A percentile compares a stretch with the other conserved stretches of the same genome.
These are phyloP conservation scores for Chroicocephalus ridibundus DNA, from an alignment of 2,113 vertebrate genomes.

Conservation along the genomic window DNA sequence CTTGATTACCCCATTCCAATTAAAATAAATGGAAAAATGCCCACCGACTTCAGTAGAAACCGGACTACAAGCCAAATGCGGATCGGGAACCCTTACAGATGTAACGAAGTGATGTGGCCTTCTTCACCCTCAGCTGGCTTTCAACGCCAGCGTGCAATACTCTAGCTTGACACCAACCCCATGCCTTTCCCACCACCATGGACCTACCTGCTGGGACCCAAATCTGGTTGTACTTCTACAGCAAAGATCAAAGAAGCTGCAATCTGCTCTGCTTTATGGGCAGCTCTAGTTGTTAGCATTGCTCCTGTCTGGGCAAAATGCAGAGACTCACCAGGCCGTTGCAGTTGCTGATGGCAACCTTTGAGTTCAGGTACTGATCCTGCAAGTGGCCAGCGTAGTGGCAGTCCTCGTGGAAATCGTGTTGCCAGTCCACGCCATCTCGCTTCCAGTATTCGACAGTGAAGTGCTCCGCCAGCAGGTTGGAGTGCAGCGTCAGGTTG, in stretches of 20 bases:
- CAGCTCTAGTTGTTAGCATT: neutral
- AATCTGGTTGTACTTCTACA: neutral
- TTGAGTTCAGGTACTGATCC: slow-evolving; percentile 85
- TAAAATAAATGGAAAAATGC: neutral
- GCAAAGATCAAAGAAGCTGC: neutral
- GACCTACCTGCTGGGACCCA: neutral
- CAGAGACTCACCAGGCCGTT: slow-evolving; percentile 91
- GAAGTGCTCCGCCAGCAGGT: slow-evolving; percentile 89
- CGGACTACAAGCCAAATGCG: accelerated
- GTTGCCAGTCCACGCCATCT: slow-evolving; percentile 90
- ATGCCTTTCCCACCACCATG: neutral
- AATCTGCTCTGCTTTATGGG: neutral
- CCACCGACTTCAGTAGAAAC: neutral
- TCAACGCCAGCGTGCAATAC: neutral
- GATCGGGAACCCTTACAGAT: neutral
- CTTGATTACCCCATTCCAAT: neutral
- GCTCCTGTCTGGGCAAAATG: neutral
- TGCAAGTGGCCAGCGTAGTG: slow-evolving; percentile 94
- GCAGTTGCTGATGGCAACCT: slow-evolving; percentile 97
- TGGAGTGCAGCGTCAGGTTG: slow-evolving; percentile 90
- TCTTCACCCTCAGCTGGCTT: neutral
- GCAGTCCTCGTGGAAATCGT: slow-evolving; percentile 87
- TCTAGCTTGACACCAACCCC: neutral
- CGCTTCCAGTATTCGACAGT: slow-evolving; percentile 96
- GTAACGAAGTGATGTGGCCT: neutral